phyloP scores from a whole-genome alignment of 1,140 invertebrate genomes.

The Temnothorax longispinosus region DNA sequence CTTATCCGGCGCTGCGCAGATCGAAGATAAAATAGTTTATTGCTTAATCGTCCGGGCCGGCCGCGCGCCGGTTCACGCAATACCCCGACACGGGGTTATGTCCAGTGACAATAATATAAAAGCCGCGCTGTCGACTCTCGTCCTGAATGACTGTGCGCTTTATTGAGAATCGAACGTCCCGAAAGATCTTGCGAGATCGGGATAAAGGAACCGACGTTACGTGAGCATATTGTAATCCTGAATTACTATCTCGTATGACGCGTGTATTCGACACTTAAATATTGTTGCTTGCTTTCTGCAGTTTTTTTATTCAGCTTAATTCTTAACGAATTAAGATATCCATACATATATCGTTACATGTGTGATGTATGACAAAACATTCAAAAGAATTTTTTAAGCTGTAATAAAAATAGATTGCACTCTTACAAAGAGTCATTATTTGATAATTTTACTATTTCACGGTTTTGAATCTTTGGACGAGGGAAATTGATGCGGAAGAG shows the following conservation, averaged over 20 bases:
- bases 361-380: too few species aligned
- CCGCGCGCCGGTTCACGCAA: slow-evolving; percentile 36
- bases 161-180: not conserved
- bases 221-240: slow-evolving; percentile 8
- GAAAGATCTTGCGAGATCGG: slow-evolving; percentile 20
- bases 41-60: slow-evolving; percentile 62
- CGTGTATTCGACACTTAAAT: not conserved
- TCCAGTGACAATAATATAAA: slow-evolving; percentile 41
- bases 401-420: not conserved
- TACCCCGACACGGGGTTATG: slow-evolving; percentile 7
- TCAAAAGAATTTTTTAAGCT: not conserved
- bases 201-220: slow-evolving; percentile 18
- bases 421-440: not conserved
- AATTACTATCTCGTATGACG: not conserved
- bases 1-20: slow-evolving; percentile 21
- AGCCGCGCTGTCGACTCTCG: slow-evolving; percentile 33
- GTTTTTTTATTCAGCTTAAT: not conserved
- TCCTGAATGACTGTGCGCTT: slow-evolving; percentile 40
- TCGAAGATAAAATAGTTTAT: slow-evolving; percentile 66
- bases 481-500: slow-evolving; percentile 2
- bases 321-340: not conserved
- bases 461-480: not conserved
- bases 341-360: not conserved
- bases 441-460: not conserved
- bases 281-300: not conserved